Conservation (phyloP, 2,113 vertebrate species). For the Eira barbara region DNA sequence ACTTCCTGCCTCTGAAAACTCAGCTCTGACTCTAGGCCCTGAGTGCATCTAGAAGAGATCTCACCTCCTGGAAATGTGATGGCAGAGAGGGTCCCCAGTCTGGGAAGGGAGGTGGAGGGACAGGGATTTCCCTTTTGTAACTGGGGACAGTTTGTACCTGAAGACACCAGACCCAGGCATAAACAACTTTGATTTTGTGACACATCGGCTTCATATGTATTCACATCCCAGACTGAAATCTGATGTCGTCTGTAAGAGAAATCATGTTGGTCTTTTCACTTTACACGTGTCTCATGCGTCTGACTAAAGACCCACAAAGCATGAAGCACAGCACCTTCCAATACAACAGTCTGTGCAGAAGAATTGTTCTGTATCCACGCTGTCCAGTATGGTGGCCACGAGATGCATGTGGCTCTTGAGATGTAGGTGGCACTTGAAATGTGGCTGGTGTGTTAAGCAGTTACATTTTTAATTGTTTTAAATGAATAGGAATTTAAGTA, state of each 20-base stretch:
- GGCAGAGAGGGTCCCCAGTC: background rate
- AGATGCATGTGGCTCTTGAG: background rate
- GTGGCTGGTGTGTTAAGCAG: background rate
- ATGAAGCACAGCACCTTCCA: background rate
- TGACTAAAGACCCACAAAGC: background rate
- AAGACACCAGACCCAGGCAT: too few species aligned
- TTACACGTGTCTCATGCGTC: accelerated
- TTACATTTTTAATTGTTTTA: background rate
- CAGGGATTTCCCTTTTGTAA: background rate
- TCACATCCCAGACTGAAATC: too few species aligned
- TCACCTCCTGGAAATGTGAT: background rate
- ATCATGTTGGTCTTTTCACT: too few species aligned
- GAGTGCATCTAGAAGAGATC: background rate
- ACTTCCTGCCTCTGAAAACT: background rate
- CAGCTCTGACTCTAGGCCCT: background rate
- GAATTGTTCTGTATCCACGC: background rate
- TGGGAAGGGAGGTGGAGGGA: background rate
- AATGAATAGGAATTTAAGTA: background rate
- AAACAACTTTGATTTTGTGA: too few species aligned
- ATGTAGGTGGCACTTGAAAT: background rate
- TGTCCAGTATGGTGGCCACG: background rate
- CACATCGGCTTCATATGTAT: too few species aligned
- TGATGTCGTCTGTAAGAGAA: too few species aligned
- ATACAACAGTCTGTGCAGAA: background rate
- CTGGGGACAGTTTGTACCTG: background rate